phyloP scores from a whole-genome alignment of 2,113 vertebrate species.

The Copsychus sechellarum region DNA sequence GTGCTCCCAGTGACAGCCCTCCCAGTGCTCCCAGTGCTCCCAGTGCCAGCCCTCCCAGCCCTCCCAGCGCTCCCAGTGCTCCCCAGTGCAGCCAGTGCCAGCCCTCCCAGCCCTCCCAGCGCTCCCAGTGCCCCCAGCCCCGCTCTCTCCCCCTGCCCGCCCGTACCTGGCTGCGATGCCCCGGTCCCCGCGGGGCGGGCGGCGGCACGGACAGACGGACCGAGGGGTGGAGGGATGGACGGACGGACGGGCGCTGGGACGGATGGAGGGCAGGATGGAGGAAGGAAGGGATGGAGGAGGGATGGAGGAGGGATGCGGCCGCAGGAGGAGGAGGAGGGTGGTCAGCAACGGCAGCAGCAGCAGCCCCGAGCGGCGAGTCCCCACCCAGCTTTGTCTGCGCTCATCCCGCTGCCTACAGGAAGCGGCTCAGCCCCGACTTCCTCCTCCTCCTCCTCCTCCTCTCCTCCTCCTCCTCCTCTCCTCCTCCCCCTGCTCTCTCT shows the following conservation, averaged over 20 bases:
- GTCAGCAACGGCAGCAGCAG: conserved; percentile 15
- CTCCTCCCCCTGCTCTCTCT: background rate
- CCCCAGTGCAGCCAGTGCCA: background rate
- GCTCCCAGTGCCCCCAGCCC: background rate
- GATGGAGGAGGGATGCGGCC: background rate
- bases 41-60: background rate
- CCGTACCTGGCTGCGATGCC: conserved; percentile 9
- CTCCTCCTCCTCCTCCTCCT: conserved; percentile 18
- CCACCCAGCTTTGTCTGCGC: conserved; percentile 77
- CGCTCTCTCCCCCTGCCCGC: background rate
- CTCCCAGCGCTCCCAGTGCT: background rate
- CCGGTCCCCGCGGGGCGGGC: background rate
- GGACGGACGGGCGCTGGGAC: background rate
- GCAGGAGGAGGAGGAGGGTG: background rate
- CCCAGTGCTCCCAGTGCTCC: background rate
- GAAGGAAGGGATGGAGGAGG: background rate
- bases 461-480: background rate
- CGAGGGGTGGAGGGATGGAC: background rate
- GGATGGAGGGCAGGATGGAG: background rate
- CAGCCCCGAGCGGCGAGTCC: conserved; percentile 57
- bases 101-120: background rate
- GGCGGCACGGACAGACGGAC: background rate
- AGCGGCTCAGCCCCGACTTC: conserved; percentile 72
- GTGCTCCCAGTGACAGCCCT: background rate
- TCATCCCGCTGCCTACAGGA: conserved; percentile 68